Percentiles rank a stretch among this genome's conserved stretches.
Evolutionary conservation across 2,888 invertebrate species (phyloP).

Genomic region (Ochropleura leucogaster): DNA sequence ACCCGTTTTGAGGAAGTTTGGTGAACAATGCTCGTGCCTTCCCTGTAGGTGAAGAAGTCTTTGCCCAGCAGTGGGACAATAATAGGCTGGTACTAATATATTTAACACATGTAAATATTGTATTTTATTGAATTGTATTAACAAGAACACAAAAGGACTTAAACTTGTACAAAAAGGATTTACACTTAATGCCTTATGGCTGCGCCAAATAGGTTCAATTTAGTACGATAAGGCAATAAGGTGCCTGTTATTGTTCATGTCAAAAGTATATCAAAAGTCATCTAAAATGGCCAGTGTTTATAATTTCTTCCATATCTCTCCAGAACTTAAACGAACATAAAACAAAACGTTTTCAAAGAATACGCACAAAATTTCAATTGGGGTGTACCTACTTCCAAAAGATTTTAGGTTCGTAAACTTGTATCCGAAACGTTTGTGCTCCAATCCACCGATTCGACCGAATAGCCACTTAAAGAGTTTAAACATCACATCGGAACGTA

Average conservation of each 20-base stretch:
- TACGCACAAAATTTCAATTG: constrained; percentile 35
- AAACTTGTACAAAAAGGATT: too few relatives aligned
- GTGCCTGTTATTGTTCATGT: not conserved
- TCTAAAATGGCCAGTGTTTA: fast-evolving
- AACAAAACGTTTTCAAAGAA: constrained; percentile 1
- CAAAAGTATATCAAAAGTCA: not conserved
- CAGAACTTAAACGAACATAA: constrained; percentile 7
- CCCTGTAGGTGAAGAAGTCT: too few relatives aligned
- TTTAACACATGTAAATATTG: too few relatives aligned
- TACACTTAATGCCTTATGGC: too few relatives aligned
- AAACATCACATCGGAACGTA: constrained; percentile 66
- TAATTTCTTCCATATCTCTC: not conserved
- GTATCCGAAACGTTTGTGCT: constrained; percentile 51
- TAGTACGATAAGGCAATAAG: too few relatives aligned
- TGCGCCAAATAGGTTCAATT: too few relatives aligned
- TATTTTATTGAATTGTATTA: too few relatives aligned
- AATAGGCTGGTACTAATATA: too few relatives aligned
- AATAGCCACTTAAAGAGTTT: constrained; percentile 60
- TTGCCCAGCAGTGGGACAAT: too few relatives aligned
- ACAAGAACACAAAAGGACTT: too few relatives aligned
- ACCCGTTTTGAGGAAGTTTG: too few relatives aligned
- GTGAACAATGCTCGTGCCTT: too few relatives aligned
- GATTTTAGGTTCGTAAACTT: constrained; percentile 50
- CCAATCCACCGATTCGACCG: constrained; percentile 27
- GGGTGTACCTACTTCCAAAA: constrained; percentile 25